Conservation (phyloP, 2,113 vertebrate genomes). For the Heliornis fulica region DNA sequence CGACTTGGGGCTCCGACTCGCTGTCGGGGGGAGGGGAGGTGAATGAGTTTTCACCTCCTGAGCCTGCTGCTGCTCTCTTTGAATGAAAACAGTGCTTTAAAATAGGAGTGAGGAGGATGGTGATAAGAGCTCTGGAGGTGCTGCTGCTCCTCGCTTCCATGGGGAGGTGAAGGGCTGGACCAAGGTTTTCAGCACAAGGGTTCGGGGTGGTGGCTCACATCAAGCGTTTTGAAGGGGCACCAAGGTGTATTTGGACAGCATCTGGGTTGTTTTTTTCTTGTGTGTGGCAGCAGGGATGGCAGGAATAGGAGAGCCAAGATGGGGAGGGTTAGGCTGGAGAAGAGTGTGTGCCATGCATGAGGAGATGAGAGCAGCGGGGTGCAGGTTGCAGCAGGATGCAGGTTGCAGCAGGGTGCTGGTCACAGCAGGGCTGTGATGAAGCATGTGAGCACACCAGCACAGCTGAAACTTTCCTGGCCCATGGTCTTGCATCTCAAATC, state of each 20-base stretch:
- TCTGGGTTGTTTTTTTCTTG: neutral
- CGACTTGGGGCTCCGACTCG: neutral
- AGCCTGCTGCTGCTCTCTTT: neutral
- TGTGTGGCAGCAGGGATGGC: neutral
- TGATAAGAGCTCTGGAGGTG: neutral
- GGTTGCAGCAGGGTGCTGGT: neutral
- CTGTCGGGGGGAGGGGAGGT: too few relatives aligned
- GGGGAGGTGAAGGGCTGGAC: neutral
- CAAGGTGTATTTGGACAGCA: neutral
- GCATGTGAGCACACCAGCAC: rapidly evolving
- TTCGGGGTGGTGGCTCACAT: neutral
- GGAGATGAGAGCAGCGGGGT: neutral
- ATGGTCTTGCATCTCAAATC: neutral
- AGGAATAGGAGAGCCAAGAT: neutral
- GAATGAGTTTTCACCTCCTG: neutral
- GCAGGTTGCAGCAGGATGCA: neutral
- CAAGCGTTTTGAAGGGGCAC: rapidly evolving
- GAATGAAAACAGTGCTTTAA: neutral
- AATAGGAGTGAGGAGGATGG: rapidly evolving
- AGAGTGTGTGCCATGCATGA: rapidly evolving
- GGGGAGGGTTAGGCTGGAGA: neutral
- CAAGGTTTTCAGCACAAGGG: neutral
- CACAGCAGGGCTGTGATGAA: neutral
- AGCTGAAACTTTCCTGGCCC: neutral
- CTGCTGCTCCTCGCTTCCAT: rapidly evolving